Percentiles rank a stretch among this genome's conserved stretches.
Conservation (phyloP, 2,888 invertebrate genomes). For the Melanotus villosus region DNA sequence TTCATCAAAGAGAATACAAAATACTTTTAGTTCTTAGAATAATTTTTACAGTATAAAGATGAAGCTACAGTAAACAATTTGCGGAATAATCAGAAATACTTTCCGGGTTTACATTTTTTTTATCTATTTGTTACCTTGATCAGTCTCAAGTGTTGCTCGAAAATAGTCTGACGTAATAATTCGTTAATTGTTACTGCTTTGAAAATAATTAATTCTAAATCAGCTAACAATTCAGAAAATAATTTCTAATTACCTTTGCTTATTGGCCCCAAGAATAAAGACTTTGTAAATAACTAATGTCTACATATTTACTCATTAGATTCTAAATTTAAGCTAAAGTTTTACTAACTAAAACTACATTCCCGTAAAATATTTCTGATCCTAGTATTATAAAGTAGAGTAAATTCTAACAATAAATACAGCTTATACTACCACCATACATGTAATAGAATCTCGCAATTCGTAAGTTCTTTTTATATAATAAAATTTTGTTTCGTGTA, state of each 20-base stretch:
- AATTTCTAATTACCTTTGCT: no score
- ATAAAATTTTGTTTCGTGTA: no score
- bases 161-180: not conserved
- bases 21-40: constrained; percentile 28
- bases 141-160: constrained; percentile 15
- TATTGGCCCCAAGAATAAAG: constrained; percentile 9
- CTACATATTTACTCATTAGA: no score
- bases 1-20: constrained; percentile 34
- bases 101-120: not conserved
- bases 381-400: not conserved
- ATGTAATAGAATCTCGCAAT: no score
- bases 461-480: no score
- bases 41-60: constrained; percentile 10
- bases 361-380: constrained; percentile 16
- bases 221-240: no score
- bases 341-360: not conserved
- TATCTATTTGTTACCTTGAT: not conserved
- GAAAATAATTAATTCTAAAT: no score
- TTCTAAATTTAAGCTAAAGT: not conserved
- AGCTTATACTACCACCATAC: no score
- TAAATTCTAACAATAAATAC: no score
- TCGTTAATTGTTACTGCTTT: no score
- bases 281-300: not conserved
- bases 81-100: constrained; percentile 8
- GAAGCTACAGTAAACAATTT: constrained; percentile 13